phyloP scores from a whole-genome alignment of 2,888 invertebrate species.

The Stenolophus ochropezus region DNA sequence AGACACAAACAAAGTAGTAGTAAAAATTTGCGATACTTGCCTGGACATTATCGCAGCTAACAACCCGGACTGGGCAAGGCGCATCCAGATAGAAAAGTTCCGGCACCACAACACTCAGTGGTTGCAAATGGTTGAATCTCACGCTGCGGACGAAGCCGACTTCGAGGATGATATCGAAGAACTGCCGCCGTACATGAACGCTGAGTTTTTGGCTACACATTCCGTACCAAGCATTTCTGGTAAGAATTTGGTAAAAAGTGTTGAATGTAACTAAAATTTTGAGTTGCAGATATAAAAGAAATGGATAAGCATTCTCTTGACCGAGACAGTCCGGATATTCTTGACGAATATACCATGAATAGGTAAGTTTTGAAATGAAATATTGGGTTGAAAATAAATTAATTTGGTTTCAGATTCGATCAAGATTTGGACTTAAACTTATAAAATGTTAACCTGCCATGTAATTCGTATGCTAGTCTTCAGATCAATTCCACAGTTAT shows the following conservation, averaged over 20 bases:
- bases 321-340: conserved; percentile 49
- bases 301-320: conserved; percentile 34
- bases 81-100: conserved; percentile 95
- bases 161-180: conserved; percentile 78
- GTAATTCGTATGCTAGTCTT: conserved; percentile 49
- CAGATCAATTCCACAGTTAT: conserved; percentile 30
- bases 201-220: conserved; percentile 76
- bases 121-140: conserved; percentile 95
- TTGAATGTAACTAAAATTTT: not conserved
- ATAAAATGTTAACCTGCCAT: conserved; percentile 49
- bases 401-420: conserved; percentile 47
- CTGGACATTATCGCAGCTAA: conserved; percentile 95
- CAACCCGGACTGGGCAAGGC: conserved; percentile 93
- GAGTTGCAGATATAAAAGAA: conserved; percentile 48
- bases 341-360: conserved; percentile 48
- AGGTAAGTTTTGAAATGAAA: conserved; percentile 21
- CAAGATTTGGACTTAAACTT: conserved; percentile 49
- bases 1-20: conserved; percentile 94
- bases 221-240: conserved; percentile 70
- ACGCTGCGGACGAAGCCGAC: conserved; percentile 74
- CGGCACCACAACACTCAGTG: conserved; percentile 99
- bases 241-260: conserved; percentile 58
- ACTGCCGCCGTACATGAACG: conserved; percentile 84
- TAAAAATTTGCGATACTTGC: conserved; percentile 96
- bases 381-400: not conserved